Base-by-base conservation (phyloP, 1,140 invertebrate species). In the Pinna nobilis region DNA sequence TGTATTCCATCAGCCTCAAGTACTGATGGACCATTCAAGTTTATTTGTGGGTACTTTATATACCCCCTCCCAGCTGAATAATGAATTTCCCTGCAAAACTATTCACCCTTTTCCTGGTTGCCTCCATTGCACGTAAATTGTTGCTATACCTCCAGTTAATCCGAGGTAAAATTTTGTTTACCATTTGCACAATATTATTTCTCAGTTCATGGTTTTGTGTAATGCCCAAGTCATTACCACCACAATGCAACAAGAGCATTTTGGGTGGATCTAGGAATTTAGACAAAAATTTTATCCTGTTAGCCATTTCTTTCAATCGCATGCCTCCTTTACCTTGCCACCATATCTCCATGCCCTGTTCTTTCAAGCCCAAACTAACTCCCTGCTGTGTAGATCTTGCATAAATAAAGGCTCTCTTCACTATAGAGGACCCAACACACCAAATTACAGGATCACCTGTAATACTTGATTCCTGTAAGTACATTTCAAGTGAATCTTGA, bases 281-380 rank as follows among this genome's bases (percentile, higher is more conserved):
- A 9, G 47, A 23, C 1, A 41, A 23, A 2, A 11, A 30, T 15
- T 30, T 44, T 3, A 59, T n/a, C 59, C 30, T 57, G 3, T 20
- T 3, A 3, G 44, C 6, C 7, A 69, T 6, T 1, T 69, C 66
- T 18, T 5, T 3, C 33, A 5, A 59, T 32, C 32, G 57, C 66
- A 69, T 69, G 3, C 66, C 51, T 20, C 30, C 23, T 33, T 66
- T 65, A 32, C 61, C 61, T 28, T 68, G 65, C 65, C 65, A 68
- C 32, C 49, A 55, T 15, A 55, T 39, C 15, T 41, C 11, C 30
- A 39, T 49, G 3, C 20, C 20, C 15, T 25, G 30, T 11, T 15
- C n/a, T 5, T n/a, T 6, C 5, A 39, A 20, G 13, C 13, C 6
- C 37, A 41, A 41, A 63, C 41, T 20, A 15, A n/a, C 20, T 23